These are phyloP conservation scores for Melanotaenia maccullochi DNA, from an alignment of 2,797 vertebrate species.

Conservation along the genomic window DNA sequence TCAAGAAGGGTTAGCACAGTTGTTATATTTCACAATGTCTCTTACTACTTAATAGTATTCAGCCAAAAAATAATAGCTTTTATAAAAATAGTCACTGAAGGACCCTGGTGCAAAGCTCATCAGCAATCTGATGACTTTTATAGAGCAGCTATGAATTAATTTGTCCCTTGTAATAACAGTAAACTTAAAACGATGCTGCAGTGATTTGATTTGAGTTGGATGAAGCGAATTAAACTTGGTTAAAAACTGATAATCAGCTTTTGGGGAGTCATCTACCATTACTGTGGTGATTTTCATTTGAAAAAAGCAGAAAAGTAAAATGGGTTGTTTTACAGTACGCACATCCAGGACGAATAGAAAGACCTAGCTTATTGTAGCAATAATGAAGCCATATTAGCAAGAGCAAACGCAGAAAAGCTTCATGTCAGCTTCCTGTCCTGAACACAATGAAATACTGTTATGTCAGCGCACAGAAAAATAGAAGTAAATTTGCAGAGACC, in stretches of 20 bases:
- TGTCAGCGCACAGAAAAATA: constrained; percentile 65
- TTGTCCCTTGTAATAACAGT: constrained; percentile 17
- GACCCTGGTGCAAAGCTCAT: constrained; percentile 3
- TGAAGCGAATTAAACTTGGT: constrained; percentile 9
- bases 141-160: constrained; percentile 15
- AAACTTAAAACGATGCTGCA: constrained; percentile 18
- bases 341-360: constrained; percentile 9
- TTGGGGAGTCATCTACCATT: not conserved
- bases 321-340: not conserved
- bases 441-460: constrained; percentile 65
- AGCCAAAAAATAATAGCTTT: constrained; percentile 10
- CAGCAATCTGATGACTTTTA: constrained; percentile 12
- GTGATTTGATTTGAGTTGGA: constrained; percentile 20
- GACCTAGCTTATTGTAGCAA: not conserved
- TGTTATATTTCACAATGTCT: not conserved
- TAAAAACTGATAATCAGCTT: not conserved
- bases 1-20: not conserved
- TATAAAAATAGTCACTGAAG: constrained; percentile 12
- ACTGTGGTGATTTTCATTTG: constrained; percentile 1
- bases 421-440: constrained; percentile 29
- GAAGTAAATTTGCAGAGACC: constrained; percentile 56
- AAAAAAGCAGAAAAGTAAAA: not conserved
- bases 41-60: constrained; percentile 5
- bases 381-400: constrained; percentile 5
- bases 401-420: constrained; percentile 14